phyloP scores from a whole-genome alignment of 2,797 vertebrate species.

The Capromys pilorides region DNA sequence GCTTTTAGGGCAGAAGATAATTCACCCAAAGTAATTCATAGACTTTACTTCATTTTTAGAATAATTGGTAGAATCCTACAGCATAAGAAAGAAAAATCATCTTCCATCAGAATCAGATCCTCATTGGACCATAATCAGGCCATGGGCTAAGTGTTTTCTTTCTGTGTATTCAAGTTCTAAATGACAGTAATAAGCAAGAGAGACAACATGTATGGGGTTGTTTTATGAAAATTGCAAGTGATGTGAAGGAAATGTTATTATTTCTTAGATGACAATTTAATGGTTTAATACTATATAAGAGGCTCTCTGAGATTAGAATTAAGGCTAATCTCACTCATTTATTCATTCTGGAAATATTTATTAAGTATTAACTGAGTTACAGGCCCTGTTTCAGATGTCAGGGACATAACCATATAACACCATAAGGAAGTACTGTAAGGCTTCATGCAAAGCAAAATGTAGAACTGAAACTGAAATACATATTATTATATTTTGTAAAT shows the following conservation, averaged over 20 bases:
- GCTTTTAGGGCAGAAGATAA: not conserved
- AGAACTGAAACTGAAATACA: not conserved
- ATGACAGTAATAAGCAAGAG: not conserved
- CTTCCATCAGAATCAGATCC: not conserved
- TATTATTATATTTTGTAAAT: not conserved
- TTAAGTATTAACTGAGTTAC: not conserved
- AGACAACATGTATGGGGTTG: not conserved
- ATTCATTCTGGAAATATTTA: slow-evolving; percentile 3
- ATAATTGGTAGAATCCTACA: not conserved
- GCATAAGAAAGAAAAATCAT: not conserved
- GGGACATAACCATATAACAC: not conserved
- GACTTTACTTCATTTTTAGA: not conserved
- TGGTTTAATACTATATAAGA: not conserved
- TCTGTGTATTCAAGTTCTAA: not conserved
- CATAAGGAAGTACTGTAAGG: not conserved
- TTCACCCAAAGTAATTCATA: not conserved
- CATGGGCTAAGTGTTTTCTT: not conserved
- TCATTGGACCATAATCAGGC: not conserved
- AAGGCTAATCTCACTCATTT: not conserved
- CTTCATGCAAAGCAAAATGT: not conserved
- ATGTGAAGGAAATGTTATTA: not conserved
- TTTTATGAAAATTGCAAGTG: not conserved
- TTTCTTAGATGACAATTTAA: not conserved
- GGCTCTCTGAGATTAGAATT: not conserved
- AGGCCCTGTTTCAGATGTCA: not conserved